Evolutionary conservation across 2,888 invertebrate species (phyloP), one percentile per base, ranked within the genome.

Genomic region (Toxonevra muliebris): DNA sequence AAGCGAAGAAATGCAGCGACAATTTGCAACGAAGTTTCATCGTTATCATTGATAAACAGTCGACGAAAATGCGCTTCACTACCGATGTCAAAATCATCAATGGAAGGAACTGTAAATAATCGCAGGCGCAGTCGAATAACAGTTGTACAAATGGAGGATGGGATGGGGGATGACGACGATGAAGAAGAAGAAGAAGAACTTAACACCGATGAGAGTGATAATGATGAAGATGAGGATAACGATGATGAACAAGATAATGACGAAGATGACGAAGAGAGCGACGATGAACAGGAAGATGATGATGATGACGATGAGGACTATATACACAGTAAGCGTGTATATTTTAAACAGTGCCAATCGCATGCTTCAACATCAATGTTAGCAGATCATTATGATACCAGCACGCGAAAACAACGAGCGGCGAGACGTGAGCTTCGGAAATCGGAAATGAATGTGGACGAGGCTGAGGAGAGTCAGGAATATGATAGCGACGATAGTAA

Each of bases 101-200:
- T 66, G 58, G 68, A 62, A 53, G 68, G 60, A 53, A 17, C 62
- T 65, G 41, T 42, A 30, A 55, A 61, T 43, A 61, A 5, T 5
- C 30, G 43, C 30, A 30, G 30, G 30, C 30, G 57, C 58, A 70
- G 68, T 10, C 68, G 66, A 54, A 70, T 63, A 54, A 73, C 65
- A 72, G 77, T 76, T 76, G 76, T 75, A 66, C 77, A 79, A 74
- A 72, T 79, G 84, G 84, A 83, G 82, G 84, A 85, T 85, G 71
- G 84, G 83, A 80, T 85, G 85, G 85, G 85, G 85, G 85, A 80
- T 50, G 69, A 64, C 17, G 53, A 59, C 41, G 65, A 74, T 74
- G 70, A 64, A 62, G 53, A 50, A 65, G 42, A 61, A 55, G 40
- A 55, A 11, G 68, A 54, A 61, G 63, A 70, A 53, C 61, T 45